phyloP scores from a whole-genome alignment of 2,797 vertebrate genomes.

The Siniperca scherzeri region DNA sequence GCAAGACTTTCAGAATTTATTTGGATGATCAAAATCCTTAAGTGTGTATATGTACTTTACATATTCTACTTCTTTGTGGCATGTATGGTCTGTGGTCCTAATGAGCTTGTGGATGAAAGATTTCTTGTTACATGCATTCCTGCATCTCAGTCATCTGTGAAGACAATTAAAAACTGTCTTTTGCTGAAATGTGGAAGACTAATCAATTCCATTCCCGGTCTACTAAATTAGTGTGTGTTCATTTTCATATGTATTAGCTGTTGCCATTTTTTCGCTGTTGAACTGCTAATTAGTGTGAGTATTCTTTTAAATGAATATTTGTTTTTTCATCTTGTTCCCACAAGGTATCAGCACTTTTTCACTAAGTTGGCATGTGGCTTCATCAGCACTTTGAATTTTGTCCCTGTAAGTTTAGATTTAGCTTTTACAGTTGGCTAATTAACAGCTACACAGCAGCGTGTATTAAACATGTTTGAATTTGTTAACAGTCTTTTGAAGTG shows the following conservation, averaged over 20 bases:
- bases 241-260: conserved; percentile 15
- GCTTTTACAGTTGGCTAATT: conserved; percentile 57
- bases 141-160: conserved; percentile 66
- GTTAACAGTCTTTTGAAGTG: conserved; percentile 42
- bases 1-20: conserved; percentile 18
- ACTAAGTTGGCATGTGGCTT: conserved; percentile 18
- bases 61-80: conserved; percentile 17
- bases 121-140: conserved; percentile 62
- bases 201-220: conserved; percentile 51
- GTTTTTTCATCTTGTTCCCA: conserved; percentile 16
- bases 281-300: conserved; percentile 11
- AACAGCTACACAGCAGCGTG: conserved; percentile 37
- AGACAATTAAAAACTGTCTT: conserved; percentile 58
- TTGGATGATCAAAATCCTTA: conserved; percentile 29
- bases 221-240: conserved; percentile 21
- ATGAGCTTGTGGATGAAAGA: conserved; percentile 57
- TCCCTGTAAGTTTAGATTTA: conserved; percentile 38
- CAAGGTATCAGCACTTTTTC: conserved; percentile 19
- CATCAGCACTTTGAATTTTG: conserved; percentile 23
- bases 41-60: not conserved
- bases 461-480: conserved; percentile 48
- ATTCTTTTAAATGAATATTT: conserved; percentile 1
- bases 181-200: conserved; percentile 37
- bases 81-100: conserved; percentile 32
- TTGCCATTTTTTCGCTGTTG: conserved; percentile 36